Base-by-base conservation (phyloP, 2,797 vertebrate species). In the Sebastes baramenuke region DNA sequence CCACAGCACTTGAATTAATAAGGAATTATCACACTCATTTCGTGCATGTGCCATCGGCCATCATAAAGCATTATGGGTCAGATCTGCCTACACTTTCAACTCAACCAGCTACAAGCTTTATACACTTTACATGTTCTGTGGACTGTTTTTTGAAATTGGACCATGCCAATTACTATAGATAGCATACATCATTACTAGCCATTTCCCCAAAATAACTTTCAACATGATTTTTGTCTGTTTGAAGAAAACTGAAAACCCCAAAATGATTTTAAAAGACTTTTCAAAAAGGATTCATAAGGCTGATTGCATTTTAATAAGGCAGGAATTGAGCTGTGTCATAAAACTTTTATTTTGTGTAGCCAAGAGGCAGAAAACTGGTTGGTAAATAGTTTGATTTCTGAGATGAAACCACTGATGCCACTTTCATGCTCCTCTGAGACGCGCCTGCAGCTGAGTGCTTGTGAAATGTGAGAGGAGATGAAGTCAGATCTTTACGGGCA, bases 381-480 rank as follows among this genome's bases (percentile, higher is more conserved):
- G 20, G 64, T 71, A 70, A 88, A 71, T 70, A 67, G 72, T 67
- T 77, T 79, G 8, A 83, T 61, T 56, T 77, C 69, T 0, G 46
- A 76, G 64, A 87, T 76, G 38, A 81, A 88, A 79, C 68, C 68
- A 30, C 25, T 5, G 25, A 80, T 59, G 71, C n/a, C 72, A 77
- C 77, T 84, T 64, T 74, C 2, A 38, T 36, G 59, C 59, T 46
- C 75, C 69, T 59, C 34, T 25, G 75, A 83, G 59, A 70, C n/a
- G 1, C 58, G 9, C 13, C 34, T 10, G 38, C 58, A 68, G 81
- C 72, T 81, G 75, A 93, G 88, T 81, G 82, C 69, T 69, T 22
- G 13, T 74, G 85, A 88, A 90, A 91, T 24, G 1, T 52, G 87
- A 91, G 84, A 73, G 12, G 32, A 68, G 32, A 34, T 36, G 30